A percentile compares a stretch with the other conserved stretches of the same genome.
These are phyloP conservation scores for Apaloderma vittatum DNA, from an alignment of 2,113 vertebrate genomes.

Conservation along the genomic window DNA sequence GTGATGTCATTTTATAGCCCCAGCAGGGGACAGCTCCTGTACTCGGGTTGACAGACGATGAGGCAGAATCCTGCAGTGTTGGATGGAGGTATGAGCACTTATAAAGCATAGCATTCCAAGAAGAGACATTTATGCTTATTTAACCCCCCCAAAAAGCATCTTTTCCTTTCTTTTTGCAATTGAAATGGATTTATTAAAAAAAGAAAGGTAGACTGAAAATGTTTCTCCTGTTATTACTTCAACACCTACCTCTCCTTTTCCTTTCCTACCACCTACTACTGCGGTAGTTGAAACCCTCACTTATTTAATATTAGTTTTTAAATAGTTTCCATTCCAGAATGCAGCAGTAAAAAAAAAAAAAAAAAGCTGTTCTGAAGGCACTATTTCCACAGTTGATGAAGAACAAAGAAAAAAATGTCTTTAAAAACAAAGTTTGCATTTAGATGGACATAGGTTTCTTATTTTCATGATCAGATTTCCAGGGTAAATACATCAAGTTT, in stretches of 20 bases:
- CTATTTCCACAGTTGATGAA: background rate
- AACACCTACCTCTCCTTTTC: background rate
- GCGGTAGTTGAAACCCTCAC: background rate
- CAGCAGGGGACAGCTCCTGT: background rate
- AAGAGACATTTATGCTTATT: background rate
- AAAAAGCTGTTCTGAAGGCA: background rate
- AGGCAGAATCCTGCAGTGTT: background rate
- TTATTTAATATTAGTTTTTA: background rate
- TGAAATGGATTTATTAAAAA: background rate
- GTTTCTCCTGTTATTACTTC: background rate
- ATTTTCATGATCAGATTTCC: background rate
- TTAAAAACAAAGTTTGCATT: background rate
- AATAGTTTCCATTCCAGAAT: background rate
- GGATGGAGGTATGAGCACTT: background rate
- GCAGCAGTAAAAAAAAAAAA: background rate
- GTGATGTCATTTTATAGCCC: fast-evolving
- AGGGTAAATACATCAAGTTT: background rate
- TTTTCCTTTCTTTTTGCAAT: background rate
- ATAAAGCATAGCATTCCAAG: background rate
- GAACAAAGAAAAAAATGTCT: background rate
- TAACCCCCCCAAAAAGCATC: fast-evolving
- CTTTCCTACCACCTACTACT: background rate
- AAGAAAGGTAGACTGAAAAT: fast-evolving
- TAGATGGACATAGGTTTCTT: background rate
- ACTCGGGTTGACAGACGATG: background rate